Base-by-base conservation (phyloP, 2,113 vertebrate genomes). In the Coregonus clupeaformis region DNA sequence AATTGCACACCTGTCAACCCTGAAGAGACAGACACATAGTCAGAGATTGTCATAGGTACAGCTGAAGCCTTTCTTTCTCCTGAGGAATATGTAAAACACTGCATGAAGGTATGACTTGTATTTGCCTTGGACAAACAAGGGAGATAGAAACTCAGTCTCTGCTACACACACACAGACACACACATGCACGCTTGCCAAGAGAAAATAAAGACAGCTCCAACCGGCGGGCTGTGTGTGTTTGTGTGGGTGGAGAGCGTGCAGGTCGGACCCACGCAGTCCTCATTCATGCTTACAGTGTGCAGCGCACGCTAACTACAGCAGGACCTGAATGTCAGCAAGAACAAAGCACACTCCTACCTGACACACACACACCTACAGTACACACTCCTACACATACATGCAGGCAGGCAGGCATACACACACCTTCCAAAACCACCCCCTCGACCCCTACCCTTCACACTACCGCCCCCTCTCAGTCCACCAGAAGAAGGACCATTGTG, bases 221-320 rank as follows among this genome's bases (percentile, higher is more conserved):
- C 71, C 57, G n/a, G 76, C 75, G 64, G 47, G 71, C 73, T 65
- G 78, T 86, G 67, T 60, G 36, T 42, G 36, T 75, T 71, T 62
- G 78, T 86, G 52, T 83, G 77, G 85, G 90, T 72, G 86, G 84
- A 80, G 77, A 88, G 85, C 85, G 85, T 76, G 73, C 85, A 87
- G 84, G 87, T 87, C 84, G 88, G 83, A 90, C 91, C 92, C 91
- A 91, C 89, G 90, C 91, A 93, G 85, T 80, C 90, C 89, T 84
- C 86, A 86, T 87, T 89, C 85, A 91, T 89, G 88, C 79, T 80
- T 89, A 84, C 77, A 87, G 89, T 84, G 78, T 77, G 87, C 79
- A 85, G 72, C 29, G 82, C 78, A 79, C 80, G 83, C 70, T 70
- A 72, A 75, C 87, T 80, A 77, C 77, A 90, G 82, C 79, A 68